phyloP scores from a whole-genome alignment of 2,888 invertebrate genomes.

The Pyrrhosoma nymphula region DNA sequence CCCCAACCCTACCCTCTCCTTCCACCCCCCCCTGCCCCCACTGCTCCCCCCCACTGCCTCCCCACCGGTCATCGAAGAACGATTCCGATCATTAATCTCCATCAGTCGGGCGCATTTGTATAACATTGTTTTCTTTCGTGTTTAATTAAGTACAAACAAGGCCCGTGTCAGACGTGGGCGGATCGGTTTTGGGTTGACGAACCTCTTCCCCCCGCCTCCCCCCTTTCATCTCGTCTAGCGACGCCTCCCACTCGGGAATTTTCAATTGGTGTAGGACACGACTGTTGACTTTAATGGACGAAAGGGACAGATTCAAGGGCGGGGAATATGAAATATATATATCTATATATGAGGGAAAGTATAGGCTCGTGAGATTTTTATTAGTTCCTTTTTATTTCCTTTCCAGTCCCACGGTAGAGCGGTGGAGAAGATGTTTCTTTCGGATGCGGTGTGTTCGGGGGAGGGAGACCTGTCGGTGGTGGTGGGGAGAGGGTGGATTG shows the following conservation, averaged over 20 bases:
- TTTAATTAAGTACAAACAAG: conserved; percentile 61
- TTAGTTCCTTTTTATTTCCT: background rate
- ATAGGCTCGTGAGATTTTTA: no score
- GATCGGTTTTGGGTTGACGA: background rate
- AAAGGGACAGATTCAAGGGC: background rate
- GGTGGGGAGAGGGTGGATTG: no score
- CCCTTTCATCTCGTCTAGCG: background rate
- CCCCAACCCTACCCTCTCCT: background rate
- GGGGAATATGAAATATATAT: background rate
- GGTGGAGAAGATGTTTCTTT: background rate
- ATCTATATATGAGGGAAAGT: no score
- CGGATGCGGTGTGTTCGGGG: background rate
- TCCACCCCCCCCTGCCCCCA: no score
- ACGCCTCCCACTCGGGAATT: background rate
- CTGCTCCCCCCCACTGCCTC: background rate
- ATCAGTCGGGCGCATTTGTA: conserved; percentile 56
- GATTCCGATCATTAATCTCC: conserved; percentile 60
- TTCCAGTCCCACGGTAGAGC: background rate
- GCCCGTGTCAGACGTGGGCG: background rate
- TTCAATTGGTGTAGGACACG: conserved; percentile 46
- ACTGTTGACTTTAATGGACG: background rate
- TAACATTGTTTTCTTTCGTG: conserved; percentile 58
- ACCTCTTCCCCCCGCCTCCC: background rate
- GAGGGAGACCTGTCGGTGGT: background rate
- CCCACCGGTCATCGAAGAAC: background rate